These are phyloP conservation scores for Mesorhabditis belari DNA, from an alignment of 2,888 invertebrate genomes.

Conservation along the genomic window DNA sequence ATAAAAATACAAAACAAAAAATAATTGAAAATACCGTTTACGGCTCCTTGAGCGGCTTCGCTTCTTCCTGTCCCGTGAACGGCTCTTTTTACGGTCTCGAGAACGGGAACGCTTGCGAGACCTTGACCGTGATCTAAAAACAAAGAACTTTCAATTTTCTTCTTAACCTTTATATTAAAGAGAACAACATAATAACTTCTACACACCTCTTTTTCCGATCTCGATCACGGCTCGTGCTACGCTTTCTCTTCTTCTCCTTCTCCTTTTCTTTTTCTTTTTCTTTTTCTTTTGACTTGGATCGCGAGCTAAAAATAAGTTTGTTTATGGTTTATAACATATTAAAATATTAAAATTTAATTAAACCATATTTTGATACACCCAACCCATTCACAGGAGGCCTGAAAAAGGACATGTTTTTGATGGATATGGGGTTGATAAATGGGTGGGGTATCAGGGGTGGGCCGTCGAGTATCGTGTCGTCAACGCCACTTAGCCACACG, in stretches of 20 bases:
- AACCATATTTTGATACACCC: neutral
- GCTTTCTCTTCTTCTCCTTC: constrained; percentile 5
- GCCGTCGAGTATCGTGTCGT: neutral
- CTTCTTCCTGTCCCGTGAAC: constrained; percentile 1
- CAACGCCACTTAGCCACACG: constrained; percentile 2
- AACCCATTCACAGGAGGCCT: neutral
- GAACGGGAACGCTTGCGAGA: constrained; percentile 4
- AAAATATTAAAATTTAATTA: neutral
- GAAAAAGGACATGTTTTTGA: neutral
- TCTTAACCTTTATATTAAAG: no score
- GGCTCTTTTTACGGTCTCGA: constrained; percentile 1
- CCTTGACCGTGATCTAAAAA: neutral
- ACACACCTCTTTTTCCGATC: constrained; percentile 8
- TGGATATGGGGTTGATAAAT: neutral
- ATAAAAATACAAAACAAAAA: neutral
- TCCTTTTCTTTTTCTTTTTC: constrained; percentile 6
- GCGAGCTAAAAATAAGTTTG: constrained; percentile 5
- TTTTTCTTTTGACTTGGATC: neutral
- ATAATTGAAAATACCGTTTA: neutral
- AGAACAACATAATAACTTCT: no score
- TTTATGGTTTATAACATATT: neutral
- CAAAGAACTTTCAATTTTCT: neutral
- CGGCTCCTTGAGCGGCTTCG: constrained; percentile 7
- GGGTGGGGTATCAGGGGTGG: constrained; percentile 1
- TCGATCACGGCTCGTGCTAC: constrained; percentile 13